Percentiles rank a stretch among this genome's conserved stretches.
Evolutionary conservation across 2,797 vertebrate species (phyloP).

Genomic region (Coregonus sp.): DNA sequence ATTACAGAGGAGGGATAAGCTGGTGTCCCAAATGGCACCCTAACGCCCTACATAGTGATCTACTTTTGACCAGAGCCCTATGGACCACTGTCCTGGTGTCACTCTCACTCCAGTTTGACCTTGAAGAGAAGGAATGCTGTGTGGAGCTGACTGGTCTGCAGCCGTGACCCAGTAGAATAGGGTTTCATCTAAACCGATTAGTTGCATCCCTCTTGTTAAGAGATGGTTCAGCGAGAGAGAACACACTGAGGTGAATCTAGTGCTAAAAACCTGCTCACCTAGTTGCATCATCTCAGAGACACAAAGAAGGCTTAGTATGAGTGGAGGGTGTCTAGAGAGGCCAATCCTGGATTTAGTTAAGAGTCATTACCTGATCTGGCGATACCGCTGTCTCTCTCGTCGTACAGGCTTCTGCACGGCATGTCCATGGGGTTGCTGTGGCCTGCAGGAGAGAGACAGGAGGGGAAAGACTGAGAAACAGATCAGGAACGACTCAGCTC

Average conservation of each 20-base stretch:
- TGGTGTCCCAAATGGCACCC: not conserved
- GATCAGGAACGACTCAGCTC: not conserved
- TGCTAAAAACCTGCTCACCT: not conserved
- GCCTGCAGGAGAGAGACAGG: slow-evolving; percentile 72
- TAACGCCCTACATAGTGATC: not conserved
- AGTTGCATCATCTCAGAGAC: not conserved
- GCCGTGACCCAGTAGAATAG: slow-evolving; percentile 21
- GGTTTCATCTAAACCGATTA: slow-evolving; percentile 8
- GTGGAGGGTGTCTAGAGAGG: slow-evolving; percentile 13
- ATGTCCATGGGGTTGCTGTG: slow-evolving; percentile 99
- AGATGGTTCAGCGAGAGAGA: not conserved
- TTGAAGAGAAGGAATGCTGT: slow-evolving; percentile 5
- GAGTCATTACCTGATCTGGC: slow-evolving; percentile 87
- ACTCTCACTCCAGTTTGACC: not conserved
- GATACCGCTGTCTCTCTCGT: slow-evolving; percentile 96
- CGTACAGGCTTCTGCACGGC: slow-evolving; percentile 88
- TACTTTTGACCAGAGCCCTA: not conserved
- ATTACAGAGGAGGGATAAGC: not conserved
- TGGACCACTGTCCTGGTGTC: not conserved
- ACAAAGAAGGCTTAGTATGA: not conserved
- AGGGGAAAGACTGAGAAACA: not conserved
- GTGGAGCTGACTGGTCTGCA: not conserved
- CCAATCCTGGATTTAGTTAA: slow-evolving; percentile 57
- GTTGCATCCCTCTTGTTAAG: not conserved
- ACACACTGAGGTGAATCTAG: not conserved